These are phyloP conservation scores for Geopemphigus sp. DNA, from an alignment of 1,140 invertebrate species.

Conservation along the genomic window DNA sequence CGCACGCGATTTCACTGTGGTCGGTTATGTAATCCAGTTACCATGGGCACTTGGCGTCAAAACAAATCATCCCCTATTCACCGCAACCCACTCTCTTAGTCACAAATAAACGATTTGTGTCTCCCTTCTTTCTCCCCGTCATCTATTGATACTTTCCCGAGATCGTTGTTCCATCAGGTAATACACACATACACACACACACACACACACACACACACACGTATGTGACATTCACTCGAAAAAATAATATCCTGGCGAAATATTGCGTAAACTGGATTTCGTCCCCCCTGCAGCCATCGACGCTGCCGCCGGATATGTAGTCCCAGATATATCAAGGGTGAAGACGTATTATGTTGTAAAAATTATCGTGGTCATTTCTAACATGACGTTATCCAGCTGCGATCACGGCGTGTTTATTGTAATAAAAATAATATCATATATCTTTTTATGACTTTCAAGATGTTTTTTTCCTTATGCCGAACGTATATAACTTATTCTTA, in stretches of 20 bases:
- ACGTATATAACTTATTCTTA: background rate
- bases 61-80: conserved; percentile 46
- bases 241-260: conserved; percentile 10
- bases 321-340: conserved; percentile 41
- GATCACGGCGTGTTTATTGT: conserved; percentile 46
- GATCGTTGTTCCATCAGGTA: background rate
- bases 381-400: conserved; percentile 47
- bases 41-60: conserved; percentile 42
- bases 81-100: background rate
- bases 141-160: background rate
- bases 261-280: conserved; percentile 25
- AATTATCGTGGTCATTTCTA: conserved; percentile 42
- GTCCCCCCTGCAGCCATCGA: conserved; percentile 1
- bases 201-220: too few relatives aligned
- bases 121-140: background rate
- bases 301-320: conserved; percentile 12
- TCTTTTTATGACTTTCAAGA: conserved; percentile 48
- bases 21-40: conserved; percentile 36
- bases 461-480: conserved; percentile 9
- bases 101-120: conserved; percentile 42
- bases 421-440: conserved; percentile 50
- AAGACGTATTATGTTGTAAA: conserved; percentile 50
- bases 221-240: background rate
- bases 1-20: conserved; percentile 20
- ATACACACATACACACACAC: background rate